Conservation (phyloP, 2,888 invertebrate species). For the Gibbula magus region DNA sequence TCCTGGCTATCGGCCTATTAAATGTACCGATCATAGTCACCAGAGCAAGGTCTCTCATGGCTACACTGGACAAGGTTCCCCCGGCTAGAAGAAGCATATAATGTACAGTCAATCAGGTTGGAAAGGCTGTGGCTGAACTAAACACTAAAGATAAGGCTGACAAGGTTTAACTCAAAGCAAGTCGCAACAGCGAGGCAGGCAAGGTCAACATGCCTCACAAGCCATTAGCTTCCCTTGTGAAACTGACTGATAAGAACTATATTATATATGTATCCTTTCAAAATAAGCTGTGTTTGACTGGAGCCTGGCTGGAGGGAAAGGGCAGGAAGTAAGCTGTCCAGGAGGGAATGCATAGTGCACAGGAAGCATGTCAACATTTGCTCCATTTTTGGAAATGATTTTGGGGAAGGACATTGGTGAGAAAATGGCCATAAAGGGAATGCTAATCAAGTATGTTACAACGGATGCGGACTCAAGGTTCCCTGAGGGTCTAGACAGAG, state of each 20-base stretch:
- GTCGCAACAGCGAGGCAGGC: no score
- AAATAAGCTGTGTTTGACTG: conserved; percentile 26
- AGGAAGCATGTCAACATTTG: neutral
- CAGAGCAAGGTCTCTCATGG: no score
- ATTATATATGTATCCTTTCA: neutral
- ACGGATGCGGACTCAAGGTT: conserved; percentile 18
- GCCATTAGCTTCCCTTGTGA: neutral
- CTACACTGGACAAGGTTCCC: no score
- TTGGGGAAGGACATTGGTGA: conserved; percentile 25
- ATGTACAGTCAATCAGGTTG: no score
- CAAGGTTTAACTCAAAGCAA: no score
- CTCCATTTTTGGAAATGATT: conserved; percentile 13
- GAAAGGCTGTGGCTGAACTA: no score
- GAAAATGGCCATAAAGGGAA: conserved; percentile 17
- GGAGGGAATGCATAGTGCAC: no score
- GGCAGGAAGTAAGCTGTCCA: conserved; percentile 27
- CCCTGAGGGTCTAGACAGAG: neutral
- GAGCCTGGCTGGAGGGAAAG: conserved; percentile 29
- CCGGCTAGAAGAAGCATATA: no score
- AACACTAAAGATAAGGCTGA: no score
- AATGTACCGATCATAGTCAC: no score
- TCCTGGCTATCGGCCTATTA: no score
- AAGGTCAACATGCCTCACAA: neutral
- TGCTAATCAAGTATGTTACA: conserved; percentile 22
- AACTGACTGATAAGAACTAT: neutral